Base-by-base conservation (phyloP, 2,113 vertebrate genomes). In the Ursus arctos region DNA sequence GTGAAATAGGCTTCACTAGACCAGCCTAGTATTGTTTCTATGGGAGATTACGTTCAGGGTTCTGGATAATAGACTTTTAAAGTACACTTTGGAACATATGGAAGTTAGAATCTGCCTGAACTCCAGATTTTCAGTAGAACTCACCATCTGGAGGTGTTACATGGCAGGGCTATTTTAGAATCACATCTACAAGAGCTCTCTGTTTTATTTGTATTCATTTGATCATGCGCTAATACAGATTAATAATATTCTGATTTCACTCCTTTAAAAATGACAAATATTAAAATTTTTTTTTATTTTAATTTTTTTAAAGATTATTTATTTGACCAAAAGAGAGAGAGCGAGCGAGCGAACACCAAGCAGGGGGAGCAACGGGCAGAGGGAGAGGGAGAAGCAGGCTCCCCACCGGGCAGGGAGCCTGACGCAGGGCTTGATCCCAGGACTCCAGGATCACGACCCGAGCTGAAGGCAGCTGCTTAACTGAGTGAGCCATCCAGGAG, bases 81-180 rank as follows among this genome's bases (percentile, higher is more conserved):
- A 57, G 22, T 51, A 33, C 14, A 63, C 82, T 91, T 55, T 77
- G 94, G 82, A 93, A 80, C 47, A 22, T 69, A 26, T 83, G 95
- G 87, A 24, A 61, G n/a, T 19, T 97, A 33, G n/a, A 76, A 53
- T 91, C 72, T 94, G 71, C 72, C 65, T 91, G 18, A 31, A 47
- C 47, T 94, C n/a, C 63, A 80, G 65, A 63, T 85, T 96, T 81
- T 90, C 63, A 89, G 1, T 88, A 67, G 67, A 31, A 43, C 26
- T 53, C 69, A 22, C 22, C 76, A 59, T 76, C 61, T 80, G 80
- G 83, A 89, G 57, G 4, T 71, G 24, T 84, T 74, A 67, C 47
- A 61, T 40, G 65, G 79, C 65, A 4, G 40, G 76, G 49, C 31
- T 89, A 13, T 55, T 94, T 36, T 55, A 63, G 69, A 72, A 31